These are phyloP conservation scores for Halictus rubicundus DNA, from an alignment of 1,140 invertebrate genomes.

Conservation along the genomic window DNA sequence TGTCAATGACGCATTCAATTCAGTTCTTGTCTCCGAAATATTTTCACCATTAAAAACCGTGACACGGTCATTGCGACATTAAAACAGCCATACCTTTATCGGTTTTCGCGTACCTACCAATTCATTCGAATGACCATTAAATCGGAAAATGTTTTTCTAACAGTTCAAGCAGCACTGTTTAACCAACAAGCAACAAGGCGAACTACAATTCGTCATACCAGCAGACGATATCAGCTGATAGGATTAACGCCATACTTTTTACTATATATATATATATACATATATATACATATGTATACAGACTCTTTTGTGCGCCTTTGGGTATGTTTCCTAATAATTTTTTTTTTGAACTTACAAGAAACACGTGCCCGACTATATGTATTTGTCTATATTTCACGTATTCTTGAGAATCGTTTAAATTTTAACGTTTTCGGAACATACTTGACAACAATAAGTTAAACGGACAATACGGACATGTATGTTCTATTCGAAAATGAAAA, in stretches of 20 bases:
- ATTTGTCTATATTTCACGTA: neutral
- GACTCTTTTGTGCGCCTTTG: neutral
- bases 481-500: neutral
- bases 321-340: neutral
- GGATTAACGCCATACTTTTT: constrained; percentile 63
- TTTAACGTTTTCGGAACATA: neutral
- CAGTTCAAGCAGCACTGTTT: neutral
- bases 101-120: neutral
- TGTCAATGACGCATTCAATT: constrained; percentile 67
- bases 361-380: neutral
- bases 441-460: neutral
- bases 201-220: constrained; percentile 61
- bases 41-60: constrained; percentile 37
- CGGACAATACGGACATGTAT: neutral
- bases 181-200: constrained; percentile 54
- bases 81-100: constrained; percentile 3
- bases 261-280: too few species aligned
- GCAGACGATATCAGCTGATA: constrained; percentile 68
- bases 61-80: constrained; percentile 56
- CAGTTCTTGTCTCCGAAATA: constrained; percentile 22
- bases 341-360: too few species aligned
- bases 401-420: too few species aligned
- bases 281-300: too few species aligned
- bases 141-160: neutral
- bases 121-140: constrained; percentile 1